A percentile compares a stretch with the other conserved stretches of the same genome.
phyloP scores from a whole-genome alignment of 1,140 invertebrate species.

The Globodera ellingtonae region DNA sequence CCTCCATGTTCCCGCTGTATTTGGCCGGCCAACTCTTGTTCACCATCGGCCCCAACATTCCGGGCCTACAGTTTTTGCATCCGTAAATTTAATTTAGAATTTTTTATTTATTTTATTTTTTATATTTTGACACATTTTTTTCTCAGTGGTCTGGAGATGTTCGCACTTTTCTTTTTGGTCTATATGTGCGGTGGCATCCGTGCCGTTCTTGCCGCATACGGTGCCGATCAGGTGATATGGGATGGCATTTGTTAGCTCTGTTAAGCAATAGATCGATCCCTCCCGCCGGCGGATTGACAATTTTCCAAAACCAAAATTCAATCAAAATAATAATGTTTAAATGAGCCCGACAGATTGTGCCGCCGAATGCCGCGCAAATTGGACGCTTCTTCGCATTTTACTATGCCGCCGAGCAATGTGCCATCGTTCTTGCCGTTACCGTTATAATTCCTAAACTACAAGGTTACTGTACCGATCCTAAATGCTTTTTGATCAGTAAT shows the following conservation, averaged over 20 bases:
- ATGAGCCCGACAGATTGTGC: neutral
- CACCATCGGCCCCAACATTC: slow-evolving; percentile 16
- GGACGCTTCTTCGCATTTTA: slow-evolving; percentile 21
- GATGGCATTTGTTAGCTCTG: neutral
- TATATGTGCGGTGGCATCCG: slow-evolving; percentile 14
- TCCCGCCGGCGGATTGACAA: no score
- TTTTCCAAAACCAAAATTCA: neutral
- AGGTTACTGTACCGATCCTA: neutral
- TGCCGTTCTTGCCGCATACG: slow-evolving; percentile 18
- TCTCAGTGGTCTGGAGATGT: slow-evolving; percentile 10
- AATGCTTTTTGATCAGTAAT: no score
- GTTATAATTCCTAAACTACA: slow-evolving; percentile 13
- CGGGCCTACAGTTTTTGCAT: slow-evolving; percentile 12
- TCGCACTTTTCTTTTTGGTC: slow-evolving; percentile 14
- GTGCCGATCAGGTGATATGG: slow-evolving; percentile 10
- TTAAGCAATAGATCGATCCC: no score
- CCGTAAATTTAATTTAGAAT: neutral
- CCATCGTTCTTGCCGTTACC: slow-evolving; percentile 17
- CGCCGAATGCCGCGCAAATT: slow-evolving; percentile 14
- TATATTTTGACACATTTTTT: neutral
- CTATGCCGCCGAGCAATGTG: slow-evolving; percentile 14
- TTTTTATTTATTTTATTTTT: neutral
- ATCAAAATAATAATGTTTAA: neutral
- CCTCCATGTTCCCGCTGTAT: slow-evolving; percentile 20
- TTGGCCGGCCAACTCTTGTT: slow-evolving; percentile 22